Evolutionary conservation across 2,888 invertebrate genomes (phyloP).

Genomic region (Imbricaverruca yamaguchii): DNA sequence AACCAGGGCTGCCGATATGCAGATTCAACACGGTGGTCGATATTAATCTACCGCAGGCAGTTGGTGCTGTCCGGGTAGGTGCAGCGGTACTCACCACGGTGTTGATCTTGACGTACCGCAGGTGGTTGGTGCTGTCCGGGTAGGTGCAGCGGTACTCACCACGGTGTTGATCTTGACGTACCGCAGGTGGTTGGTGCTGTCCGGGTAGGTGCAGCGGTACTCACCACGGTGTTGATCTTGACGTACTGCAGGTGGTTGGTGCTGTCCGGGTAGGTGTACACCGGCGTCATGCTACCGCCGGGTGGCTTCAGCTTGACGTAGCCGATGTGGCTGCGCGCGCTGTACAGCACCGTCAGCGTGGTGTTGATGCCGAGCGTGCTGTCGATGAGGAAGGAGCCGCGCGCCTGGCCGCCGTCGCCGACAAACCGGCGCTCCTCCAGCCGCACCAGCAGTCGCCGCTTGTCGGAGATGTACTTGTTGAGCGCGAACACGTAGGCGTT

Average conservation of each 20-base stretch:
- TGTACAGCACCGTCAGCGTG: constrained; percentile 34
- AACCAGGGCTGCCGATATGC: not conserved
- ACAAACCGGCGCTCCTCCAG: constrained; percentile 36
- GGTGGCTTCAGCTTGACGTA: constrained; percentile 17
- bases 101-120: not conserved
- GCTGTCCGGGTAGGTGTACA: constrained; percentile 47
- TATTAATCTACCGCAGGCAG: too few species aligned
- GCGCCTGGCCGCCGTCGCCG: constrained; percentile 28
- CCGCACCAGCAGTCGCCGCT: not conserved
- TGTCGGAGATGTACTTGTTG: constrained; percentile 33
- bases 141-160: not conserved
- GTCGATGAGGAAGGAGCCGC: constrained; percentile 50
- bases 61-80: too few species aligned
- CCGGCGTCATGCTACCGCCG: constrained; percentile 40
- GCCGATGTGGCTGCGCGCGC: constrained; percentile 25
- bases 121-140: too few species aligned
- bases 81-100: not conserved
- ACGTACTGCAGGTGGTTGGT: constrained; percentile 44
- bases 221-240: not conserved
- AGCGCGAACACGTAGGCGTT: constrained; percentile 36
- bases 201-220: constrained; percentile 44
- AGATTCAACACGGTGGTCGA: not conserved
- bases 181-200: constrained; percentile 46
- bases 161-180: not conserved
- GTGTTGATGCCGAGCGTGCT: constrained; percentile 42